Evolutionary conservation across 2,888 invertebrate species (phyloP), one percentile per base, ranked within the genome.

Genomic region (Ctena decussata): DNA sequence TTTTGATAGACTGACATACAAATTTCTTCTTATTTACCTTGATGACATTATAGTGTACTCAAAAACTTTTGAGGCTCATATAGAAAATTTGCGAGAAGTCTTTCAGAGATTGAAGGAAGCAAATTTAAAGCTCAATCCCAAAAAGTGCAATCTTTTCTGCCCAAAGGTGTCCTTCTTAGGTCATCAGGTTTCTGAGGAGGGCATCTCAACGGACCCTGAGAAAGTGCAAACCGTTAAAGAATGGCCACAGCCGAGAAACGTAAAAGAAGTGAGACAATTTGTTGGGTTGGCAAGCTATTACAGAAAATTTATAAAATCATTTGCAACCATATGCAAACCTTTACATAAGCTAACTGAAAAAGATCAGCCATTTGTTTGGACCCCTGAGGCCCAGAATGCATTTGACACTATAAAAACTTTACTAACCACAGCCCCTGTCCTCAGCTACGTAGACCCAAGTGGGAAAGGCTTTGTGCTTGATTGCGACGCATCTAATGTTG

Each of bases 271-370:
- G 0, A 70, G 80, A 74, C 73, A 70, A 39, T 82, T 86, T 70
- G n/a, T 86, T 27, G 79, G 73, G 15, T 72, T 80, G 21, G 74
- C 70, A 24, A 75, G 77, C 35, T 88, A 84, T 39, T 86, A 86
- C 24, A 77, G 86, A 30, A 24, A 44, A 18, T 87, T 73, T 53
- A 76, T 86, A 6, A 44, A 44, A 18, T 30, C 27, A 18, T 80
- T 86, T 79, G 75, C 79, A 18, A 0, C 32, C 15, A 53, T 69
- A n/a, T 82, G 74, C 1, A 70, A 74, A 27, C 80, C 82, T 1
- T 18, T 87, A 15, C 73, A 79, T 6, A 41, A 41, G 15, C 41
- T 41, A 15, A 41, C 41, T 11, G 8, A 15, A 11, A 41, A 41
- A 41, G 37, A 37, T 69, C n/a, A 24, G 41, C 77, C 77, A 60